phyloP scores from a whole-genome alignment of 2,797 vertebrate species.

The Xiphorhynchus erythropygius region DNA sequence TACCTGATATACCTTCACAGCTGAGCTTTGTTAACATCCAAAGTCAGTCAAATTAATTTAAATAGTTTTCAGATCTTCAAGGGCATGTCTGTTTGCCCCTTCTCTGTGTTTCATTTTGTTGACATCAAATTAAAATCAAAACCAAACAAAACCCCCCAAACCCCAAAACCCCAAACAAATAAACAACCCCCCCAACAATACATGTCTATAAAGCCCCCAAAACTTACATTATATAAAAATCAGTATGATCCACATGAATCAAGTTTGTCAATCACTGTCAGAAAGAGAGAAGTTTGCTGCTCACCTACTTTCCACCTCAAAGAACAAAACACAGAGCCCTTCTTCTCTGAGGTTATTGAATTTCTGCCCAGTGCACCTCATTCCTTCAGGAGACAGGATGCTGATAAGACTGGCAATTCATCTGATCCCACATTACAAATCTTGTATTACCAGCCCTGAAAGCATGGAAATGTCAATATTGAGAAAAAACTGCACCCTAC shows the following conservation, averaged over 20 bases:
- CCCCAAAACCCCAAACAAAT: not conserved
- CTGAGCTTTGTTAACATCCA: not conserved
- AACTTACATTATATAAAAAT: not conserved
- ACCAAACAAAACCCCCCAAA: not conserved
- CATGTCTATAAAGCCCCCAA: not conserved
- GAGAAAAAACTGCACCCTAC: not conserved
- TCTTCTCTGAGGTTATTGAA: not conserved
- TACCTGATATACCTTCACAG: not conserved
- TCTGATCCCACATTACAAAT: not conserved
- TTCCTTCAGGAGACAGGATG: not conserved
- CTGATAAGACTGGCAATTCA: not conserved
- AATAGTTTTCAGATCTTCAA: conserved; percentile 2
- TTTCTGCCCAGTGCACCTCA: not conserved
- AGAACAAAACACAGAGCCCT: not conserved
- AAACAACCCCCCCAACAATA: not conserved
- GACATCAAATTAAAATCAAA: not conserved
- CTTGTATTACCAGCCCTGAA: not conserved
- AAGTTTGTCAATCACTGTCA: not conserved
- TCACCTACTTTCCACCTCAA: not conserved
- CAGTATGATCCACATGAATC: not conserved
- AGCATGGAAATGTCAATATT: not conserved
- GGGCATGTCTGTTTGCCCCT: not conserved
- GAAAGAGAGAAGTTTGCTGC: not conserved
- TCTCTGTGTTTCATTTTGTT: not conserved
- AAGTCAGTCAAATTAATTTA: not conserved